These are phyloP conservation scores for Drosophila bunnanda DNA, from an alignment of 2,888 invertebrate species.

Conservation along the genomic window DNA sequence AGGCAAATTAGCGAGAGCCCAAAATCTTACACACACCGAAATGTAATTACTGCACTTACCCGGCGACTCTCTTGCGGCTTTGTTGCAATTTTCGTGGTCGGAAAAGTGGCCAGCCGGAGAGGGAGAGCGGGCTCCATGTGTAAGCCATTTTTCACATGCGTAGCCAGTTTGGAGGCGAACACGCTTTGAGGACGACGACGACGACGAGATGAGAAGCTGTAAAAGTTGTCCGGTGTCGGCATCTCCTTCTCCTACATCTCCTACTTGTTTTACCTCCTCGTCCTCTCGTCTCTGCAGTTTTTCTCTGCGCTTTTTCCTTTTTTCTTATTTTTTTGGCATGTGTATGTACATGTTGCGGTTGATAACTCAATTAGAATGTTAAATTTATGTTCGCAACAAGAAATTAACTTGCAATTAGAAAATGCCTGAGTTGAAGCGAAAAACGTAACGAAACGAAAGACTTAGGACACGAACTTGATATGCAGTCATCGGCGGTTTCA, in stretches of 20 bases:
- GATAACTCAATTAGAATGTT: conserved; percentile 82
- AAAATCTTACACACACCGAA: conserved; percentile 49
- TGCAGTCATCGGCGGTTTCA: conserved; percentile 26
- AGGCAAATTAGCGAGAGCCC: conserved; percentile 72
- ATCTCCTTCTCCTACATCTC: conserved; percentile 47
- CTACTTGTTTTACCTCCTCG: conserved; percentile 40
- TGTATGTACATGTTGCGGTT: conserved; percentile 78
- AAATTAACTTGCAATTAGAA: conserved; percentile 82
- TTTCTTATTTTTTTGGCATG: conserved; percentile 38
- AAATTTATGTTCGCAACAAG: conserved; percentile 82
- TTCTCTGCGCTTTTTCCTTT: conserved; percentile 13
- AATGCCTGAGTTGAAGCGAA: conserved; percentile 57
- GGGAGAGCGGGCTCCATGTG: conserved; percentile 35
- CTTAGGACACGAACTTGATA: conserved; percentile 73
- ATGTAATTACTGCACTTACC: conserved; percentile 76
- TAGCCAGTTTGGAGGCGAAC: conserved; percentile 67
- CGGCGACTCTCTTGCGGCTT: conserved; percentile 40
- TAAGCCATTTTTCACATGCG: conserved; percentile 80
- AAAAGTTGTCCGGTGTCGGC: conserved; percentile 68
- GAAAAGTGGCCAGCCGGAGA: neutral
- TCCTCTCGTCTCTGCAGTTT: conserved; percentile 15
- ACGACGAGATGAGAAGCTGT: conserved; percentile 51
- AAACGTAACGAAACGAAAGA: conserved; percentile 59
- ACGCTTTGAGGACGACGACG: conserved; percentile 23
- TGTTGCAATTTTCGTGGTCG: conserved; percentile 54